Percentiles rank a stretch among this genome's conserved stretches.
Evolutionary conservation across 2,797 vertebrate genomes (phyloP).

Genomic region (Crenichthys baileyi): DNA sequence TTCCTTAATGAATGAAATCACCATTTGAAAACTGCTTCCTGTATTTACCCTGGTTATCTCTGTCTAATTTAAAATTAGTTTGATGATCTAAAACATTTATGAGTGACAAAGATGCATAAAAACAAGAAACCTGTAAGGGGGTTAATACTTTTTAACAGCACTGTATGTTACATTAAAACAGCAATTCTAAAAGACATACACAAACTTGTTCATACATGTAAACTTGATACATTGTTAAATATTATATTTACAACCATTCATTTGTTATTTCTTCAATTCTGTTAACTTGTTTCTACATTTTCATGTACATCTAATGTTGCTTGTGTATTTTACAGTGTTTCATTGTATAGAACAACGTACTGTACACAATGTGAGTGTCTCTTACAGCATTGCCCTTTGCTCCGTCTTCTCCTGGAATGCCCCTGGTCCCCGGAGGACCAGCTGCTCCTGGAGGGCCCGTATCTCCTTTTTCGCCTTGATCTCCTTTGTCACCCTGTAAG

Average conservation of each 20-base stretch:
- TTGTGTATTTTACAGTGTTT: not conserved
- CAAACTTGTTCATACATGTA: too few relatives aligned
- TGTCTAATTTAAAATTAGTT: not conserved
- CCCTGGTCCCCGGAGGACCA: constrained; percentile 92
- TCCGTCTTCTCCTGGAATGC: constrained; percentile 91
- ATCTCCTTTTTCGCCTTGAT: constrained; percentile 96
- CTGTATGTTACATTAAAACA: not conserved
- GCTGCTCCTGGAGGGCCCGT: constrained; percentile 90
- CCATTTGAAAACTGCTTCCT: not conserved
- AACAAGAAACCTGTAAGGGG: not conserved
- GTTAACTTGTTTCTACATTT: not conserved
- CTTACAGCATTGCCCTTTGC: constrained; percentile 93
- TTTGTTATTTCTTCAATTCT: not conserved
- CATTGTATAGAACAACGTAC: not conserved
- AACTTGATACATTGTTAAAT: too few relatives aligned
- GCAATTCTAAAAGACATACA: too few relatives aligned
- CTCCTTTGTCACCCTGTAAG: constrained; percentile 91
- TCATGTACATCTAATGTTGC: not conserved
- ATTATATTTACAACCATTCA: not conserved
- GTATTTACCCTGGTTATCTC: not conserved
- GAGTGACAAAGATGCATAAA: not conserved
- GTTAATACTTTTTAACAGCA: not conserved
- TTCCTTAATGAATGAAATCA: not conserved
- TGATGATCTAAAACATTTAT: not conserved
- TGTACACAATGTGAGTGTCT: not conserved